Conservation (phyloP, 2,797 vertebrate species). For the Setipinna tenuifilis region DNA sequence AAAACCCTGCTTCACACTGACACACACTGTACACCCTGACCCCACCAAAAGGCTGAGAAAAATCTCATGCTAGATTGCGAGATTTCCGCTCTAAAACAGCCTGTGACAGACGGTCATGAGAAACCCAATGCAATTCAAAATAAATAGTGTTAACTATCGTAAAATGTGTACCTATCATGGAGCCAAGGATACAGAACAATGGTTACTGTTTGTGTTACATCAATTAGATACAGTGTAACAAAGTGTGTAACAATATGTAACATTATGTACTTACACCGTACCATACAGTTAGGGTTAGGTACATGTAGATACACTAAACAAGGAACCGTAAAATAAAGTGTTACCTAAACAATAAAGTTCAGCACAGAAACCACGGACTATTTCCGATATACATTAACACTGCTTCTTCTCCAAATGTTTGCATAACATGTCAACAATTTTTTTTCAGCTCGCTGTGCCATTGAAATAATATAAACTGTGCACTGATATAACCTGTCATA, state of each 20-base stretch:
- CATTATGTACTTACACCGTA: too few species aligned
- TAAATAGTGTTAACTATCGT: neutral
- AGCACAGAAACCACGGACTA: neutral
- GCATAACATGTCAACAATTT: neutral
- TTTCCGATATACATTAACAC: neutral
- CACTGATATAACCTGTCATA: neutral
- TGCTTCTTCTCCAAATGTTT: neutral
- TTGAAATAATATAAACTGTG: neutral
- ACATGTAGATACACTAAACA: too few species aligned
- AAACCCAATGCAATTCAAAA: neutral
- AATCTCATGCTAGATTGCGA: neutral
- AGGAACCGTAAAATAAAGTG: too few species aligned
- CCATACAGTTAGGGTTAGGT: too few species aligned
- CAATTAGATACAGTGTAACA: too few species aligned
- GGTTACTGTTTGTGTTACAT: too few species aligned
- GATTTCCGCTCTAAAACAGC: too few species aligned
- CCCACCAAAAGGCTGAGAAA: neutral
- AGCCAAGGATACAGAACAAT: neutral
- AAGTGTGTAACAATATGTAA: too few species aligned
- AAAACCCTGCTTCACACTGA: too few species aligned
- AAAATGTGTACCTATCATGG: too few species aligned
- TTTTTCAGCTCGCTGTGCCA: neutral
- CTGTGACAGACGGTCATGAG: neutral
- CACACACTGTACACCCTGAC: neutral
- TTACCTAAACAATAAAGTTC: neutral